phyloP scores from a whole-genome alignment of 2,888 invertebrate genomes.

The Balanococcus diminutus region DNA sequence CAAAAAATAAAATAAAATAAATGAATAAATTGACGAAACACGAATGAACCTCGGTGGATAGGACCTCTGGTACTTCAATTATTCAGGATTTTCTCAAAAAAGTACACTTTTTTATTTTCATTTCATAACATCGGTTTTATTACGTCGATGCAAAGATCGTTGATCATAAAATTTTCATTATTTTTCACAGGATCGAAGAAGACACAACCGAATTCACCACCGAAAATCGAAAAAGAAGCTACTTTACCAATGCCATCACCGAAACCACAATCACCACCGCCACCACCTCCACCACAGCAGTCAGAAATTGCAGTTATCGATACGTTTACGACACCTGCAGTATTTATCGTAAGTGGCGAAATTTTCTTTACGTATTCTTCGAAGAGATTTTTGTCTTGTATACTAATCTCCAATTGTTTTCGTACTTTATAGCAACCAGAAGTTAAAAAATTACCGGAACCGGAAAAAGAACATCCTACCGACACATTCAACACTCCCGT shows the following conservation, averaged over 20 bases:
- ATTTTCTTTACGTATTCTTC: neutral
- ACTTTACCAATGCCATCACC: constrained; percentile 21
- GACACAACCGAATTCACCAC: neutral
- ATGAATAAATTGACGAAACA: neutral
- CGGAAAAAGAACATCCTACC: neutral
- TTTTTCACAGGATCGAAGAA: neutral
- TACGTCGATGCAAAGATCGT: neutral
- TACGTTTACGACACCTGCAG: neutral
- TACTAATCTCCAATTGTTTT: neutral
- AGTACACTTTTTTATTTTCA: neutral
- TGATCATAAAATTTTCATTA: neutral
- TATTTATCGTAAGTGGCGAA: neutral
- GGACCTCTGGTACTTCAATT: neutral
- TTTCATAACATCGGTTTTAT: neutral
- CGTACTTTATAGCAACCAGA: constrained; percentile 2
- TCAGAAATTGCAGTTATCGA: neutral
- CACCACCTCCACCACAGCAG: neutral
- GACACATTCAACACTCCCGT: neutral
- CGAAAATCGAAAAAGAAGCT: neutral
- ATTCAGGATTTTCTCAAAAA: neutral
- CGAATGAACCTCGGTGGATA: neutral
- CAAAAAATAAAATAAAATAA: neutral
- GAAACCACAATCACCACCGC: neutral
- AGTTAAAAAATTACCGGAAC: neutral
- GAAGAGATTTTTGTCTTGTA: neutral